Evolutionary conservation across 2,797 vertebrate species (phyloP).

Genomic region (Arvicola amphibius): DNA sequence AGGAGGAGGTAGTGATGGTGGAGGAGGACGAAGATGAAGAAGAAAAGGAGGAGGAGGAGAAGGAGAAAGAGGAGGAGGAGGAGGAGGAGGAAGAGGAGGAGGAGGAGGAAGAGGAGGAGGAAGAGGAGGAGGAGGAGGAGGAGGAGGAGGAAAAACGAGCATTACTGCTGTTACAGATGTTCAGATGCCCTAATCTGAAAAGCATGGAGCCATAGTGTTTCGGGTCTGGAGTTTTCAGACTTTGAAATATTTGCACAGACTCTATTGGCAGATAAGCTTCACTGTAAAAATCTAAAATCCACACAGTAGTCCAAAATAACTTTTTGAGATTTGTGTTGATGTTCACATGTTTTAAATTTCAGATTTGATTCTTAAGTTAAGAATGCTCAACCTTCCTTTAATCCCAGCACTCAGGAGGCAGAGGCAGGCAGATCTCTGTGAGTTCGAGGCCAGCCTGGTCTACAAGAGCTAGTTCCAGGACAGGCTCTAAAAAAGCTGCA

Average conservation of each 20-base stretch:
- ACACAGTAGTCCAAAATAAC: neutral
- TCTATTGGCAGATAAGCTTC: neutral
- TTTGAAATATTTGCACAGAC: neutral
- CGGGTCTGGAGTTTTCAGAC: neutral
- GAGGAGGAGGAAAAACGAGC: neutral
- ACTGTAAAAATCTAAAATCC: neutral
- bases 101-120: too few relatives aligned
- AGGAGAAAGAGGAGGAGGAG: too few relatives aligned
- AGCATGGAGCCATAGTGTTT: neutral
- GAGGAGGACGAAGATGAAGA: neutral
- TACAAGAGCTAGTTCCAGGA: too few relatives aligned
- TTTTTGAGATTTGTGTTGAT: neutral
- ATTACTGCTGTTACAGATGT: neutral
- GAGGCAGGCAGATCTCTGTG: too few relatives aligned
- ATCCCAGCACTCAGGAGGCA: too few relatives aligned
- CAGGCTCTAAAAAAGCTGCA: too few relatives aligned
- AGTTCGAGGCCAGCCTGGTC: too few relatives aligned
- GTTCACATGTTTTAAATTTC: neutral
- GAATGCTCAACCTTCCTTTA: neutral
- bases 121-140: neutral
- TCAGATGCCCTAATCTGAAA: neutral
- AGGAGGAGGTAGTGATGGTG: too few relatives aligned
- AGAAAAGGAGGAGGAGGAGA: too few relatives aligned
- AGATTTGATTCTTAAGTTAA: neutral
- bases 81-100: accelerated